Conservation (phyloP, 2,797 vertebrate species). For the Mastacembelus armatus region DNA sequence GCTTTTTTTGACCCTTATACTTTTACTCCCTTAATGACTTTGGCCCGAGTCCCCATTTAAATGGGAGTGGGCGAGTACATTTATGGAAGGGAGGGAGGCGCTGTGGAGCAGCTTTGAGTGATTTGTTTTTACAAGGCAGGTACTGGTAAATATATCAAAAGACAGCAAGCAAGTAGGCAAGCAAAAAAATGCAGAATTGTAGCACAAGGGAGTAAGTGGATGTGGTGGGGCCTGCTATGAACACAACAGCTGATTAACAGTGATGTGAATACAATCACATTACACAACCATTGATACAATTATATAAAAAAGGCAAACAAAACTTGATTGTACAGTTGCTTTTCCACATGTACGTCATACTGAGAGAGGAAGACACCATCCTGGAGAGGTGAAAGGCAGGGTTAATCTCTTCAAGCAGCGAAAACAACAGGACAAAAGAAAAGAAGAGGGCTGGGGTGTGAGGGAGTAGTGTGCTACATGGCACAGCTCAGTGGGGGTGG, state of each 20-base stretch:
- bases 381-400: slow-evolving; percentile 44
- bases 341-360: slow-evolving; percentile 77
- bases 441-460: neutral
- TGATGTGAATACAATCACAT: slow-evolving; percentile 66
- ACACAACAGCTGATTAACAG: slow-evolving; percentile 68
- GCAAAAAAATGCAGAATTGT: slow-evolving; percentile 32
- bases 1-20: slow-evolving; percentile 20
- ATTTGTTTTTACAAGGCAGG: slow-evolving; percentile 76
- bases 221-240: slow-evolving; percentile 58
- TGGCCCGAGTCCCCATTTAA: slow-evolving; percentile 49
- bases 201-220: slow-evolving; percentile 28
- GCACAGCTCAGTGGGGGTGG: slow-evolving; percentile 45
- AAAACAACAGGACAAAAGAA: slow-evolving; percentile 6
- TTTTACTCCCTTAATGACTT: slow-evolving; percentile 51
- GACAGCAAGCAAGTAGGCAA: slow-evolving; percentile 59
- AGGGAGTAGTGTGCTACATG: slow-evolving; percentile 55
- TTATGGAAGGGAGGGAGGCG: slow-evolving; percentile 35
- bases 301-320: slow-evolving; percentile 77
- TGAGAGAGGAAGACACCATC: slow-evolving; percentile 80
- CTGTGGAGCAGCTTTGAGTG: slow-evolving; percentile 60
- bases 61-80: slow-evolving; percentile 35
- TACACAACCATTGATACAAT: slow-evolving; percentile 70
- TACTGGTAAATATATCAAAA: slow-evolving; percentile 75
- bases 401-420: slow-evolving; percentile 79
- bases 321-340: slow-evolving; percentile 82